These are phyloP conservation scores for Dascyllus trimaculatus DNA, from an alignment of 2,113 vertebrate species.

Conservation along the genomic window DNA sequence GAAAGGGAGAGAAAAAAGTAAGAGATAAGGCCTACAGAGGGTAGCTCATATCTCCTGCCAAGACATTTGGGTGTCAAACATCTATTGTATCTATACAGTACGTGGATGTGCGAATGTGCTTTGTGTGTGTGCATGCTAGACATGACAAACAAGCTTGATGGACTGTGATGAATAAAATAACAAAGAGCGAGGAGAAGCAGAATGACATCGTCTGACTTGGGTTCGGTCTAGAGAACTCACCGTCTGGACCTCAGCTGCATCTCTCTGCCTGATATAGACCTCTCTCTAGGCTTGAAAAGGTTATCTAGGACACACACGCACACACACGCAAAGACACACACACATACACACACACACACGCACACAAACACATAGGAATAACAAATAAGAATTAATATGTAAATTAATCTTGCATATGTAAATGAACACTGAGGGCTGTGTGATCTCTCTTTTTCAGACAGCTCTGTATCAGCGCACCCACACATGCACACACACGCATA, in stretches of 20 bases:
- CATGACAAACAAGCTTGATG: conserved; percentile 50
- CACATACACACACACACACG: conserved; percentile 30
- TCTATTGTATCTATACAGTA: conserved; percentile 43
- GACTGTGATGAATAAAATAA: conserved; percentile 26
- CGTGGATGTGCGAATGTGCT: conserved; percentile 31
- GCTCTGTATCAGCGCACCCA: not conserved
- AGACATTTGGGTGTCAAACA: conserved; percentile 50
- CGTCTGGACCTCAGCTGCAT: conserved; percentile 96
- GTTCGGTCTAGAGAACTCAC: conserved; percentile 81
- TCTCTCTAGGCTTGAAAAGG: conserved; percentile 95
- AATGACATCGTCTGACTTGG: conserved; percentile 33
- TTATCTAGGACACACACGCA: conserved; percentile 87
- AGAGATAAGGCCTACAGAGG: conserved; percentile 55
- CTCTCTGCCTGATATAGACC: conserved; percentile 94
- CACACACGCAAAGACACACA: conserved; percentile 18
- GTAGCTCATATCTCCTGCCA: conserved; percentile 52
- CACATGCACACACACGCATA: not conserved
- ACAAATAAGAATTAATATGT: conserved; percentile 69
- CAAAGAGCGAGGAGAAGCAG: conserved; percentile 14
- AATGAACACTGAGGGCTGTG: conserved; percentile 50
- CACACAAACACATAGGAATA: conserved; percentile 43
- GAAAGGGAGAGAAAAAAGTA: conserved; percentile 20
- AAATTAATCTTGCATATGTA: conserved; percentile 66
- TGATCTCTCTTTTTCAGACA: conserved; percentile 46
- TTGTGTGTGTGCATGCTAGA: conserved; percentile 19